phyloP scores from a whole-genome alignment of 2,888 invertebrate species.

The Ophioninae sp. region DNA sequence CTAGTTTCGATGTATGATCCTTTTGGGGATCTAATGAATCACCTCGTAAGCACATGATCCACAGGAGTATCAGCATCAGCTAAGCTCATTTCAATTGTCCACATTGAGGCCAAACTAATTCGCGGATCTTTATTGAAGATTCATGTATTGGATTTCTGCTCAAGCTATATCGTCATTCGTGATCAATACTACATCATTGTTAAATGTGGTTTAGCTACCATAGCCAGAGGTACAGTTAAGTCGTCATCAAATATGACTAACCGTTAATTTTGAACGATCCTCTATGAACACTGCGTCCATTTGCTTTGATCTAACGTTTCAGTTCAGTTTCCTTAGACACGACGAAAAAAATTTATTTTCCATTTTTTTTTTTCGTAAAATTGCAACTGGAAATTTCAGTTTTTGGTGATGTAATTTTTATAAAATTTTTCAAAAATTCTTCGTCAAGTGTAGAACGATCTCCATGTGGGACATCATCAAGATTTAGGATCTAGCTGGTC shows the following conservation, averaged over 20 bases:
- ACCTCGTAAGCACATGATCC: slow-evolving; percentile 22
- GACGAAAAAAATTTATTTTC: neutral
- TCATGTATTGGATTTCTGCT: slow-evolving; percentile 19
- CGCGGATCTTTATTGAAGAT: slow-evolving; percentile 23
- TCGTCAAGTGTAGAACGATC: too few species aligned
- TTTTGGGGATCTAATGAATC: slow-evolving; percentile 11
- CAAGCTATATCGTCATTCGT: slow-evolving; percentile 10
- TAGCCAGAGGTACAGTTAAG: neutral
- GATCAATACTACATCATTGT: slow-evolving; percentile 14
- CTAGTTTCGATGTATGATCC: neutral
- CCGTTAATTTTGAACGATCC: neutral
- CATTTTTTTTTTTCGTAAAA: neutral
- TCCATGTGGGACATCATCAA: too few species aligned
- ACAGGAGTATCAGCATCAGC: slow-evolving; percentile 1
- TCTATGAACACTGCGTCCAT: neutral
- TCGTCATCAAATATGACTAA: neutral
- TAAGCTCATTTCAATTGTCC: slow-evolving; percentile 3
- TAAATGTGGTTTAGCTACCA: slow-evolving; percentile 1
- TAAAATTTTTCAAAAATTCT: too few species aligned
- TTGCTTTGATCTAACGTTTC: neutral
- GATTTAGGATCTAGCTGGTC: too few species aligned
- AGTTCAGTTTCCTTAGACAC: neutral
- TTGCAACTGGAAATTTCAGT: neutral
- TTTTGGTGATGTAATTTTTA: too few species aligned
- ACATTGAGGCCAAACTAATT: neutral